Percentiles rank a stretch among this genome's conserved stretches.
These are phyloP conservation scores for Hirtodrosophila confusa DNA, from an alignment of 2,888 invertebrate genomes.

Conservation along the genomic window DNA sequence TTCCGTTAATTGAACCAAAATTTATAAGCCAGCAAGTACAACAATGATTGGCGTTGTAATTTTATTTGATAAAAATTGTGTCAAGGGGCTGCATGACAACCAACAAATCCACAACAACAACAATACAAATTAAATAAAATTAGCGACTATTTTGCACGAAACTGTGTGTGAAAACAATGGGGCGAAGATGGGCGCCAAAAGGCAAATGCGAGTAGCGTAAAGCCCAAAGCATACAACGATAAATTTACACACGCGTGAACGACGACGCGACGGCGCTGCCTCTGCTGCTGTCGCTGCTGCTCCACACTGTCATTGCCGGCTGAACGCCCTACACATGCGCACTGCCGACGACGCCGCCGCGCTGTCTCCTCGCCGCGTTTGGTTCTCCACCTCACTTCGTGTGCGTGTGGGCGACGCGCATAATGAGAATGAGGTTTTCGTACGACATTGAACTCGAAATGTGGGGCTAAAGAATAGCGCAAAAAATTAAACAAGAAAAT, in stretches of 20 bases:
- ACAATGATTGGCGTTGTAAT: constrained; percentile 57
- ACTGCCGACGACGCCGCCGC: constrained; percentile 9
- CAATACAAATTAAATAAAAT: constrained; percentile 72
- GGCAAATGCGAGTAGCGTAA: constrained; percentile 27
- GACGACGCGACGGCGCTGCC: constrained; percentile 22
- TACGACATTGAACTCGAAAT: constrained; percentile 82
- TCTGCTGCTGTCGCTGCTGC: constrained; percentile 13
- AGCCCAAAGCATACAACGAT: constrained; percentile 30
- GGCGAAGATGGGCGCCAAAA: constrained; percentile 37
- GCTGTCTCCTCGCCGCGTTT: constrained; percentile 2
- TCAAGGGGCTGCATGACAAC: constrained; percentile 73
- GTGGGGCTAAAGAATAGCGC: constrained; percentile 57
- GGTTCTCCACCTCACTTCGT: constrained; percentile 16
- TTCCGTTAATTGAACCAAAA: too few species aligned
- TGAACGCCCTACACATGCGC: constrained; percentile 71
- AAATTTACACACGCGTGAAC: constrained; percentile 48
- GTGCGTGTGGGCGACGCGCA: constrained; percentile 60
- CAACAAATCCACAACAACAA: constrained; percentile 27
- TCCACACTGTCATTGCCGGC: constrained; percentile 38
- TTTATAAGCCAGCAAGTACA: constrained; percentile 3
- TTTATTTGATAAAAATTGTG: constrained; percentile 75
- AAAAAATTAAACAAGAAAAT: constrained; percentile 47
- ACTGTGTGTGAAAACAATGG: constrained; percentile 58
- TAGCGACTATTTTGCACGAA: constrained; percentile 72
- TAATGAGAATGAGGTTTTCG: constrained; percentile 77